Percentiles rank a stretch among this genome's conserved stretches.
Conservation (phyloP, 2,888 invertebrate genomes). For the Nomada ruficornis region DNA sequence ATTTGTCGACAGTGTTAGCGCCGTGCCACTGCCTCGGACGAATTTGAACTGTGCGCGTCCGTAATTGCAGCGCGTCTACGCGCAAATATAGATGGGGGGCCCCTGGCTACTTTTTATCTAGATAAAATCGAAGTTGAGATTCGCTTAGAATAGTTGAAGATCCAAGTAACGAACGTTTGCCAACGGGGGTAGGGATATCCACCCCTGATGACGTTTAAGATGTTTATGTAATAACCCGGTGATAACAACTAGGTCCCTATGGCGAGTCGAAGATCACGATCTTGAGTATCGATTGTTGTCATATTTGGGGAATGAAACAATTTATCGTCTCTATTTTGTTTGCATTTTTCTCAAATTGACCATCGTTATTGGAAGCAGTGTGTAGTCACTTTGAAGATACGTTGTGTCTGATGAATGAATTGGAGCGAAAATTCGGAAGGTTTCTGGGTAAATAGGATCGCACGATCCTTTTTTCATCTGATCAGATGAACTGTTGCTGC, state of each 20-base stretch:
- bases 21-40: neutral
- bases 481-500: neutral
- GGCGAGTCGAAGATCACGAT: conserved; percentile 33
- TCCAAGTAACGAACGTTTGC: neutral
- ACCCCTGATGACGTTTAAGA: conserved; percentile 9
- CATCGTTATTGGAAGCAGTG: too few species aligned
- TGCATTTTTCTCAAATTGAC: neutral
- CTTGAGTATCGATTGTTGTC: conserved; percentile 9
- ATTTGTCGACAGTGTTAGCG: neutral
- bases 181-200: neutral
- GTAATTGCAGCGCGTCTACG: too few species aligned
- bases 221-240: neutral
- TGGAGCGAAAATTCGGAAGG: neutral
- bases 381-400: too few species aligned
- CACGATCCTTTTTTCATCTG: neutral
- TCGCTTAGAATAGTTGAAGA: neutral
- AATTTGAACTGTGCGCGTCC: conserved; percentile 3
- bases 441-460: too few species aligned
- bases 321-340: too few species aligned
- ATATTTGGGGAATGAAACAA: neutral
- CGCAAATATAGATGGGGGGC: neutral
- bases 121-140: too few species aligned
- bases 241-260: conserved; percentile 2
- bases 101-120: neutral
- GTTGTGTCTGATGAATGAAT: neutral